Conservation (phyloP, 2,888 invertebrate species). For the Venustoraphidia nigricollis region DNA sequence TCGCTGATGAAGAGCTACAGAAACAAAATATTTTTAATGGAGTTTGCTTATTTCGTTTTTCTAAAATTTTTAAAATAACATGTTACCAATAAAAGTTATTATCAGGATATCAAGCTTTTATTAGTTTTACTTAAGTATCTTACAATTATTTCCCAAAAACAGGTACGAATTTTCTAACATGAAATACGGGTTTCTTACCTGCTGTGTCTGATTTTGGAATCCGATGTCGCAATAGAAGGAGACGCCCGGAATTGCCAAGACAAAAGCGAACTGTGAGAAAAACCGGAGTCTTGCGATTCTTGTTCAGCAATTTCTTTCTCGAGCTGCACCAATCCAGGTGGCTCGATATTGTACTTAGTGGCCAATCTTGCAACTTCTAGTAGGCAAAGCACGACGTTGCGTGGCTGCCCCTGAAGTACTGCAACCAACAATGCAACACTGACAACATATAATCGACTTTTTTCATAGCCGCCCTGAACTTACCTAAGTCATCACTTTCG, state of each 20-base stretch:
- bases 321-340: slow-evolving; percentile 65
- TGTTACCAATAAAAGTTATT: too few relatives aligned
- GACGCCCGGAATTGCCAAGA: slow-evolving; percentile 54
- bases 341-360: slow-evolving; percentile 61
- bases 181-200: slow-evolving; percentile 22
- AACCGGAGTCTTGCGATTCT: slow-evolving; percentile 49
- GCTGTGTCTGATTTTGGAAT: slow-evolving; percentile 34
- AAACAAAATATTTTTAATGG: neutral
- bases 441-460: neutral
- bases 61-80: too few relatives aligned
- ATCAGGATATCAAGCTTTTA: too few relatives aligned
- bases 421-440: slow-evolving; percentile 14
- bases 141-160: too few relatives aligned
- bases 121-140: too few relatives aligned
- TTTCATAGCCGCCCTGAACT: slow-evolving; percentile 12
- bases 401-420: slow-evolving; percentile 72
- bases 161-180: neutral
- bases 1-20: slow-evolving; percentile 23
- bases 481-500: slow-evolving; percentile 80
- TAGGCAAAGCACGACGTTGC: slow-evolving; percentile 71
- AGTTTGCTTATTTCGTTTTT: too few relatives aligned
- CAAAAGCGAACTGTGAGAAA: slow-evolving; percentile 35
- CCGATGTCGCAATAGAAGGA: slow-evolving; percentile 27
- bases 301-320: slow-evolving; percentile 78
- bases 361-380: slow-evolving; percentile 74